Conservation (phyloP, 1,140 invertebrate genomes). For the Cyclargus thomasi region DNA sequence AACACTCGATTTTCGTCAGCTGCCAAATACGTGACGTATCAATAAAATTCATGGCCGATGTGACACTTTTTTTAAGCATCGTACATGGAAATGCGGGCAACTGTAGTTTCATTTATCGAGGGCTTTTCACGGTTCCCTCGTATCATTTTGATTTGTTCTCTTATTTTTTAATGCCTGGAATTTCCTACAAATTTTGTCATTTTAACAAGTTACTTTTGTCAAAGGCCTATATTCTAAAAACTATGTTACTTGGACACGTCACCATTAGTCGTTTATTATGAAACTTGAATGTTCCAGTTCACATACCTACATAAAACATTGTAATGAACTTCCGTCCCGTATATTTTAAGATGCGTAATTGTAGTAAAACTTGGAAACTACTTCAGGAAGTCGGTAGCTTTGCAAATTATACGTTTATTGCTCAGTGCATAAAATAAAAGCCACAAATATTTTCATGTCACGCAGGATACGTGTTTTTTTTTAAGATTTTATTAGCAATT, state of each 20-base stretch:
- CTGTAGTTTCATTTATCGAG: constrained; percentile 8
- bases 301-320: background rate
- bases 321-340: constrained; percentile 1
- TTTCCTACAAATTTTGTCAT: too few relatives aligned
- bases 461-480: too few relatives aligned
- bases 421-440: background rate
- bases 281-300: background rate
- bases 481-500: too few relatives aligned
- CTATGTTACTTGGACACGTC: too few relatives aligned
- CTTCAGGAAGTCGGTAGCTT: background rate
- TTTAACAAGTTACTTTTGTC: too few relatives aligned
- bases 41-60: constrained; percentile 33
- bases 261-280: too few relatives aligned
- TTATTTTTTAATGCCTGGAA: background rate
- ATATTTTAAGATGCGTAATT: constrained; percentile 3
- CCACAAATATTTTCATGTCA: background rate
- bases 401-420: constrained; percentile 1
- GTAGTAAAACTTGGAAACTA: background rate
- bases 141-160: constrained; percentile 4
- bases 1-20: constrained; percentile 33
- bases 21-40: constrained; percentile 32
- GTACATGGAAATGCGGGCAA: background rate
- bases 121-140: background rate
- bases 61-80: constrained; percentile 12
- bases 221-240: background rate